A percentile compares a stretch with the other conserved stretches of the same genome.
Conservation (phyloP, 2,888 invertebrate genomes). For the Molorchus minor region DNA sequence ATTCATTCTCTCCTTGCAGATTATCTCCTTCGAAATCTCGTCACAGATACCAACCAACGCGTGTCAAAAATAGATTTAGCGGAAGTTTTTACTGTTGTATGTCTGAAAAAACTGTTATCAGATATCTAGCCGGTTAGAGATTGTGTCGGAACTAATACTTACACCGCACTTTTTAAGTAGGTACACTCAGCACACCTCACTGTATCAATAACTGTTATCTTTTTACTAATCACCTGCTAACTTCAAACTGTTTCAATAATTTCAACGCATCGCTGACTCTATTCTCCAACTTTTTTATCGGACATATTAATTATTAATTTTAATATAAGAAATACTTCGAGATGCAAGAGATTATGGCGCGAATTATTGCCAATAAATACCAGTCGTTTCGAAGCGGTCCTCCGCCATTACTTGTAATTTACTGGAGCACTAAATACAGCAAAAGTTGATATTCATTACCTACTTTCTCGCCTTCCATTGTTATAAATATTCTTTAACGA, state of each 20-base stretch:
- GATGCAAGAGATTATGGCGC: constrained; percentile 29
- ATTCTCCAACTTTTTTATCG: constrained; percentile 2
- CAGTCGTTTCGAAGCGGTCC: constrained; percentile 30
- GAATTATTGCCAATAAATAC: constrained; percentile 37
- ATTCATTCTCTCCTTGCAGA: no score
- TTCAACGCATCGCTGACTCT: constrained; percentile 7
- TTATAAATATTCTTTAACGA: constrained; percentile 45
- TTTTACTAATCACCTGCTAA: neutral
- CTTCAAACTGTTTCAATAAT: constrained; percentile 1
- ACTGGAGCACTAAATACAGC: constrained; percentile 36
- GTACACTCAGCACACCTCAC: no score
- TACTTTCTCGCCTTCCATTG: constrained; percentile 44
- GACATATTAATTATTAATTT: constrained; percentile 25
- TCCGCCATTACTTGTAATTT: constrained; percentile 28
- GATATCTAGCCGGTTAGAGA: no score
- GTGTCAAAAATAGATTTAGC: no score
- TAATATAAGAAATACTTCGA: constrained; percentile 22
- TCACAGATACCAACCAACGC: no score
- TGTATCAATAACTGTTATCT: neutral
- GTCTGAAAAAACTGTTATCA: no score
- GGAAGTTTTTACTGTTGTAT: no score
- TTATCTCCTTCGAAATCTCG: no score
- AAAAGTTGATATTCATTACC: constrained; percentile 45
- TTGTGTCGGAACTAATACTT: no score
- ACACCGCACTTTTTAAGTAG: no score